These are phyloP conservation scores for Characodon lateralis DNA, from an alignment of 2,797 vertebrate genomes.

Conservation along the genomic window DNA sequence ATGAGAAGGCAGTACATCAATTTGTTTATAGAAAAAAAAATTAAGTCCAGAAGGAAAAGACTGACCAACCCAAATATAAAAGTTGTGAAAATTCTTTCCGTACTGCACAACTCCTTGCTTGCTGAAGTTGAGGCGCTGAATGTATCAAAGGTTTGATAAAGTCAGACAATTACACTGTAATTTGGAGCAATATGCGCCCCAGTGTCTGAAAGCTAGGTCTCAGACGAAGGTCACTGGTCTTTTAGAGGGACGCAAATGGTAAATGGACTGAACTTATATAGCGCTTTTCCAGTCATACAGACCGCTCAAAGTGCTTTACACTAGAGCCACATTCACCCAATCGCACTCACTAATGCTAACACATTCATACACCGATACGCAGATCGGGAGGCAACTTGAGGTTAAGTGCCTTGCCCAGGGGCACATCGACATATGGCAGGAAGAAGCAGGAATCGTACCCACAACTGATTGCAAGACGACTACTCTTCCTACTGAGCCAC, in stretches of 20 bases:
- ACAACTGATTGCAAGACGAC: too few relatives aligned
- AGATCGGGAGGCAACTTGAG: too few relatives aligned
- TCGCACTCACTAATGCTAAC: too few relatives aligned
- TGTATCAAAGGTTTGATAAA: not conserved
- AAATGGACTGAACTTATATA: too few relatives aligned
- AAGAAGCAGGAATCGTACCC: too few relatives aligned
- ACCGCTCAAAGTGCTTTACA: too few relatives aligned
- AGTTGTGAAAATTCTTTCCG: not conserved
- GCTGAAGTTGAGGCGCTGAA: not conserved
- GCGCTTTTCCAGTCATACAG: too few relatives aligned
- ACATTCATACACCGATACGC: too few relatives aligned
- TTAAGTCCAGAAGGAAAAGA: not conserved
- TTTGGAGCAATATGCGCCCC: not conserved
- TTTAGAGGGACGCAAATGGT: not conserved
- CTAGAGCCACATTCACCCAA: too few relatives aligned
- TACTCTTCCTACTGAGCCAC: too few relatives aligned
- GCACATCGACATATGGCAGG: too few relatives aligned
- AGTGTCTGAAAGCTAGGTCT: conserved; percentile 1
- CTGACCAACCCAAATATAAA: not conserved
- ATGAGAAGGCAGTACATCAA: not conserved
- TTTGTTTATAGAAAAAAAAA: not conserved
- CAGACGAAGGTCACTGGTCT: not conserved
- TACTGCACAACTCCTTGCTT: conserved; percentile 5
- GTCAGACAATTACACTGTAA: not conserved
- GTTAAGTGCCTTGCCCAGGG: too few relatives aligned